phyloP scores from a whole-genome alignment of 2,113 vertebrate species.

The Orcinus orca region DNA sequence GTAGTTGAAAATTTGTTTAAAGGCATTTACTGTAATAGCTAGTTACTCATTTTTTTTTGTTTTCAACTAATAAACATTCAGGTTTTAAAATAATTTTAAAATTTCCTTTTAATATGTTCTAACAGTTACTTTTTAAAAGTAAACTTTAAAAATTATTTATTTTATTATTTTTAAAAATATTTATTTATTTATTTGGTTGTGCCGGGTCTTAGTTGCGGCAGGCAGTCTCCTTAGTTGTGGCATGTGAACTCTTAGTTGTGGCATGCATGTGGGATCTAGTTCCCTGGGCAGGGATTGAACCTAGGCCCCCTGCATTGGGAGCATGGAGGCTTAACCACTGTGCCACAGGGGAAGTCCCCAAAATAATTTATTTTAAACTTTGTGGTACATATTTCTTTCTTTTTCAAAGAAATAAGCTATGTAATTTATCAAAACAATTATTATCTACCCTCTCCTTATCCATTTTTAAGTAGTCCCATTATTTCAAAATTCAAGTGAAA shows the following conservation, averaged over 20 bases:
- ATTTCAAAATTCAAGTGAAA: slow-evolving; percentile 22
- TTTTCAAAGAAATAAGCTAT: neutral
- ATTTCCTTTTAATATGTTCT: neutral
- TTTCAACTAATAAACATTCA: slow-evolving; percentile 3
- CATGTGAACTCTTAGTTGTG: too few species aligned
- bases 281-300: too few species aligned
- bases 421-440: slow-evolving; percentile 20
- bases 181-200: neutral
- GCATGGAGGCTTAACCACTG: too few species aligned
- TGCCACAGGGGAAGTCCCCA: neutral
- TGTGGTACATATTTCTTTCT: neutral
- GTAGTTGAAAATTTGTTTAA: slow-evolving; percentile 36
- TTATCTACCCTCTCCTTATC: neutral
- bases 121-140: slow-evolving; percentile 9
- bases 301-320: too few species aligned
- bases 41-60: neutral
- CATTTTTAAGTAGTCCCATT: slow-evolving; percentile 3
- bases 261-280: too few species aligned
- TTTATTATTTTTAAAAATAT: neutral
- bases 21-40: neutral
- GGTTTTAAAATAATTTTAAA: neutral
- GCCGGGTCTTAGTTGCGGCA: too few species aligned
- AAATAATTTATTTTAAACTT: neutral
- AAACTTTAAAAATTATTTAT: neutral
- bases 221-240: too few species aligned